Percentiles rank a stretch among this genome's conserved stretches.
phyloP scores from a whole-genome alignment of 2,797 vertebrate species.

The Simalia tracyae region DNA sequence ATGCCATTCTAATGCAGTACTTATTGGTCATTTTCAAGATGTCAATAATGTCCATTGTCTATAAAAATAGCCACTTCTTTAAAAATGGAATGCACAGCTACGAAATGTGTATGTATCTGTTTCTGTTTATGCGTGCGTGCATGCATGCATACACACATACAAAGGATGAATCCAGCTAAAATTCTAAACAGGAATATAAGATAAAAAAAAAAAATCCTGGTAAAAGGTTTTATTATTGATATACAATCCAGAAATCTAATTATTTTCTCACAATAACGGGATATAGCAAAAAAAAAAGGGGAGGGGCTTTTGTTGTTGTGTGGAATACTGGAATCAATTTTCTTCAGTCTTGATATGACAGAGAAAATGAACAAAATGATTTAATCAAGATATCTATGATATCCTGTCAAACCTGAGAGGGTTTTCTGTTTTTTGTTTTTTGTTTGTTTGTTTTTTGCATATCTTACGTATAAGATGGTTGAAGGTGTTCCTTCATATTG shows the following conservation, averaged over 20 bases:
- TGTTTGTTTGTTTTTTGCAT: neutral
- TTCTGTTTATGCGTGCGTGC: neutral
- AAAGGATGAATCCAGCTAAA: neutral
- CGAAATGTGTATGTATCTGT: neutral
- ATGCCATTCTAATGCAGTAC: slow-evolving; percentile 62
- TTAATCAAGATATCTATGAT: neutral
- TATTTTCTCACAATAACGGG: slow-evolving; percentile 6
- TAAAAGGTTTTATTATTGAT: slow-evolving; percentile 27
- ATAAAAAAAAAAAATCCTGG: neutral
- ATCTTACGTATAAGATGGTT: neutral
- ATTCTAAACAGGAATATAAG: neutral
- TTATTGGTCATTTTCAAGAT: slow-evolving; percentile 58
- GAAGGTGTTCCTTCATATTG: neutral
- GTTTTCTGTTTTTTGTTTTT: neutral
- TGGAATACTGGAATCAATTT: slow-evolving; percentile 16
- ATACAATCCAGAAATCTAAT: neutral
- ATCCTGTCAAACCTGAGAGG: neutral
- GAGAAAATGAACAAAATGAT: neutral
- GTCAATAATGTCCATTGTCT: slow-evolving; percentile 16
- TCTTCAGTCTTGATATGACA: neutral
- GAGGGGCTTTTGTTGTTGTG: neutral
- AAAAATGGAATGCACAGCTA: neutral
- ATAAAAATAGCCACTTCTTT: slow-evolving; percentile 30
- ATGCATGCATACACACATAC: neutral
- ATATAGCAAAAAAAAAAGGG: neutral